Percentiles rank a stretch among this genome's conserved stretches.
phyloP scores from a whole-genome alignment of 1,140 invertebrate species.

The Tyrophagus putrescentiae region DNA sequence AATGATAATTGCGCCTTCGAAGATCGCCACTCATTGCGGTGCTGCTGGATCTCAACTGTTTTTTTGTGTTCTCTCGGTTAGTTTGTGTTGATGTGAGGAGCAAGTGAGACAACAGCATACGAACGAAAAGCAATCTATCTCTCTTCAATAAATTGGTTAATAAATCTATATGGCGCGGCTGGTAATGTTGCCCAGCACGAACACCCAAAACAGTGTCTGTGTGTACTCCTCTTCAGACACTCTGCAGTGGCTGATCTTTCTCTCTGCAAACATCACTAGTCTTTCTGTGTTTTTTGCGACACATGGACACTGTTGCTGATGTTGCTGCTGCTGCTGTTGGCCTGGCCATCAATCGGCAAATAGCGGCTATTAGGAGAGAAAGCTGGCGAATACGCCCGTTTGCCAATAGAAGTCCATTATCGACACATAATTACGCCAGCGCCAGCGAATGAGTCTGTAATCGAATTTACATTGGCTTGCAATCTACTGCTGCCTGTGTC shows the following conservation, averaged over 20 bases:
- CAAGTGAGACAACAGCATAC: too few relatives aligned
- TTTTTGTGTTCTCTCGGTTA: neutral
- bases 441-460: too few relatives aligned
- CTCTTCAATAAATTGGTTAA: conserved; percentile 13
- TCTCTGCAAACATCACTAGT: neutral
- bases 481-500: conserved; percentile 13
- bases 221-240: too few relatives aligned
- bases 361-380: conserved; percentile 11
- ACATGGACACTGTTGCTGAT: too few relatives aligned
- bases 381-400: too few relatives aligned
- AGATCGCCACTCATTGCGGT: too few relatives aligned
- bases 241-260: neutral
- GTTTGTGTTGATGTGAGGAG: neutral
- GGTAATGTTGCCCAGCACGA: conserved; percentile 3
- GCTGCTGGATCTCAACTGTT: neutral
- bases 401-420: conserved; percentile 6
- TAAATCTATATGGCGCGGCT: neutral
- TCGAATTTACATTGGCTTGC: conserved; percentile 9
- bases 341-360: too few relatives aligned
- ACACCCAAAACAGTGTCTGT: neutral
- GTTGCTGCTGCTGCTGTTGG: too few relatives aligned
- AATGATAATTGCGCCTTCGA: conserved; percentile 13
- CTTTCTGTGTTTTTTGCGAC: too few relatives aligned
- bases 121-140: conserved; percentile 16
- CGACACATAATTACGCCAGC: conserved; percentile 12